Evolutionary conservation across 2,797 vertebrate genomes (phyloP).

Genomic region (Lacerta agilis): DNA sequence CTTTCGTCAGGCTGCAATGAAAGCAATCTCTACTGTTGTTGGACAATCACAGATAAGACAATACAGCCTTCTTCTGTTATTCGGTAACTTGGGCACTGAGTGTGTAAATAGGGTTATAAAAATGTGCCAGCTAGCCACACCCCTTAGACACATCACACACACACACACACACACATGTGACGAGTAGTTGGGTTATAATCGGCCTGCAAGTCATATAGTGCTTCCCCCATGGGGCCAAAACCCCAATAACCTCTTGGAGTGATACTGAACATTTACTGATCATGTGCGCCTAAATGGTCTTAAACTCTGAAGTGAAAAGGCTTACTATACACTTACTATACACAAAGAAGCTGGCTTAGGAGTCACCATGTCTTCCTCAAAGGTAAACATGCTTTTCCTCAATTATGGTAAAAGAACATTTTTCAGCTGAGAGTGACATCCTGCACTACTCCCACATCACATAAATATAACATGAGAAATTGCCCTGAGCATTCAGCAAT

Average conservation of each 20-base stretch:
- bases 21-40: neutral
- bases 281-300: neutral
- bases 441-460: slow-evolving; percentile 2
- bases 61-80: neutral
- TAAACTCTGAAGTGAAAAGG: neutral
- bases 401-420: neutral
- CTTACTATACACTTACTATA: neutral
- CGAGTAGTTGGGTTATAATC: neutral
- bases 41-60: neutral
- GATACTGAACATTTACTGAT: neutral
- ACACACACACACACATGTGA: no score
- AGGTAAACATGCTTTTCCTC: neutral
- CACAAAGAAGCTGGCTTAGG: neutral
- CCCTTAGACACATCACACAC: neutral
- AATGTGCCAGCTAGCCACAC: neutral
- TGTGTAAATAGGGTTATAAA: no score
- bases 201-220: neutral
- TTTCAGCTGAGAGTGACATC: neutral
- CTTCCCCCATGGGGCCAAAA: neutral
- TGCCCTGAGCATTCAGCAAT: neutral
- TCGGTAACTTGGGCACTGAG: neutral
- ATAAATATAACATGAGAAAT: slow-evolving; percentile 30
- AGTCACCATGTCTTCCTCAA: neutral
- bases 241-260: neutral
- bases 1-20: neutral